Percentiles rank a stretch among this genome's conserved stretches.
Conservation (phyloP, 2,797 vertebrate species). For the Lepus oiostolus region DNA sequence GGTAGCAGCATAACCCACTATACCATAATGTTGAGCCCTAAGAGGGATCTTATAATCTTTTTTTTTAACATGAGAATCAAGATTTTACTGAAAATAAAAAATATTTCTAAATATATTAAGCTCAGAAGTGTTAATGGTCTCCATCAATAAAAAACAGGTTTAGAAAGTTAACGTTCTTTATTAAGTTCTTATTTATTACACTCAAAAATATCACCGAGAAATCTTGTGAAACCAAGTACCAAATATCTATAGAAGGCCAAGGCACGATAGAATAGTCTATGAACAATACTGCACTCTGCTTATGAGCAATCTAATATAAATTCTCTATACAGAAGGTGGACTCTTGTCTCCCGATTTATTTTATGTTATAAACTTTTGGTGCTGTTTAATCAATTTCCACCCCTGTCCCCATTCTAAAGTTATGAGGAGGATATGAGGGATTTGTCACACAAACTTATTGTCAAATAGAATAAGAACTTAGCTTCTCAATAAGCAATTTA, state of each 20-base stretch:
- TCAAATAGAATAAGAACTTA: not conserved
- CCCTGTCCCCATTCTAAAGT: not conserved
- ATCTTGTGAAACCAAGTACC: constrained; percentile 33
- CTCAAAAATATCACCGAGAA: constrained; percentile 6
- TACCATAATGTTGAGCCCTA: no score
- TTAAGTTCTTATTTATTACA: constrained; percentile 43
- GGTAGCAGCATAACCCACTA: no score
- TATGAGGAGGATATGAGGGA: not conserved
- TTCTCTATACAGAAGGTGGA: not conserved
- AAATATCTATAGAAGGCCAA: constrained; percentile 13
- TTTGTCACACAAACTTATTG: not conserved
- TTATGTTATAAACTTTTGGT: not conserved
- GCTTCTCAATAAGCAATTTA: constrained; percentile 20
- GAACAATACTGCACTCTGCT: not conserved
- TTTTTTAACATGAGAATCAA: not conserved
- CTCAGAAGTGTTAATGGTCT: not conserved
- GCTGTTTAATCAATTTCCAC: not conserved
- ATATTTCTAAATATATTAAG: constrained; percentile 25
- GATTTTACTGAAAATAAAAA: constrained; percentile 53
- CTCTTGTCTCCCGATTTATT: not conserved
- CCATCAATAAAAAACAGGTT: not conserved
- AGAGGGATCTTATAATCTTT: not conserved
- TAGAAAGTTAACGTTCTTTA: constrained; percentile 9
- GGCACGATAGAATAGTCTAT: not conserved
- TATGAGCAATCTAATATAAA: not conserved